Evolutionary conservation across 2,888 invertebrate genomes (phyloP).

Genomic region (Parthenolecanium corni): DNA sequence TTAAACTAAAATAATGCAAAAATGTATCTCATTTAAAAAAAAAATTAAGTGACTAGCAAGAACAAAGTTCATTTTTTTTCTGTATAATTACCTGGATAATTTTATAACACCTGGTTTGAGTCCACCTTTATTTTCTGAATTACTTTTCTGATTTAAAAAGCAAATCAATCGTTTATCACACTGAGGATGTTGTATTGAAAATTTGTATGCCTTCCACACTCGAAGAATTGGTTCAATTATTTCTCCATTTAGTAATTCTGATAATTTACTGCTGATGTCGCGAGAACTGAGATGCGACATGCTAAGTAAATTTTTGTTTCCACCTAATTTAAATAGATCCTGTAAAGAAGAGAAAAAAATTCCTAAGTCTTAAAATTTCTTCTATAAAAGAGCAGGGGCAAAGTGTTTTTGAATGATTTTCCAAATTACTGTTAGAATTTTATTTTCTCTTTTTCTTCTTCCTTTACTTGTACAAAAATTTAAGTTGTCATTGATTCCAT

Average conservation of each 20-base stretch:
- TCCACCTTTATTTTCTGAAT: conserved; percentile 45
- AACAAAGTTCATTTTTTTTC: not conserved
- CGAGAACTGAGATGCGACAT: conserved; percentile 55
- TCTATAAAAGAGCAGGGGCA: too few species aligned
- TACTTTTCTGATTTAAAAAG: conserved; percentile 56
- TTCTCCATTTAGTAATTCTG: conserved; percentile 69
- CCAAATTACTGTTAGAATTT: too few species aligned
- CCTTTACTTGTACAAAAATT: too few species aligned
- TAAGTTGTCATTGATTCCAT: too few species aligned
- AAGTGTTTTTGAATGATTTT: too few species aligned
- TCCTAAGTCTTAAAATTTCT: too few species aligned
- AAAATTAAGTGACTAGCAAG: not conserved
- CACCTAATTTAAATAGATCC: conserved; percentile 59
- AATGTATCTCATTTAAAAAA: too few species aligned
- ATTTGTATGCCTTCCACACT: conserved; percentile 68
- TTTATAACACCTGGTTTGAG: conserved; percentile 61
- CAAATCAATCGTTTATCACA: conserved; percentile 72
- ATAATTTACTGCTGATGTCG: conserved; percentile 60
- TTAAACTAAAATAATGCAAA: conserved; percentile 44
- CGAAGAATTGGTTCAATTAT: conserved; percentile 70
- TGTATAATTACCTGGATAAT: conserved; percentile 42
- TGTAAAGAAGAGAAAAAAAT: too few species aligned
- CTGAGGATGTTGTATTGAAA: conserved; percentile 53
- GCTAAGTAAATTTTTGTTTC: conserved; percentile 50
- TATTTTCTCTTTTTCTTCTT: too few species aligned